A percentile compares a stretch with the other conserved stretches of the same genome.
phyloP scores from a whole-genome alignment of 2,113 vertebrate species.

The Bujurquina vittata region DNA sequence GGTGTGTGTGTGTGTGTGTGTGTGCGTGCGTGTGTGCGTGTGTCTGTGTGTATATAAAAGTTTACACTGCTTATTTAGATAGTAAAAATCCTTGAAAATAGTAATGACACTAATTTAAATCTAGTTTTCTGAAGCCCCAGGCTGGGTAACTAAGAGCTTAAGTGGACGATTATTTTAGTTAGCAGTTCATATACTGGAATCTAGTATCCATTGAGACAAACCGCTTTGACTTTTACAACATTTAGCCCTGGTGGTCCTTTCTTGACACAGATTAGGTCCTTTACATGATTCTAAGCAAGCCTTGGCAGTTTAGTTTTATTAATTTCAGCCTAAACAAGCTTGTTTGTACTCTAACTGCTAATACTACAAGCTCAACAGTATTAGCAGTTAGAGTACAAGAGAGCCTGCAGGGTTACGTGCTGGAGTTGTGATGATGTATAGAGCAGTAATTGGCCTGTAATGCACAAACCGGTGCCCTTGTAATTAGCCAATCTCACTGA shows the following conservation, averaged over 20 bases:
- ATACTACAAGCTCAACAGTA: slow-evolving; percentile 1
- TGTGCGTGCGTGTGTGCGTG: too few relatives aligned
- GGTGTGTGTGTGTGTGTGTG: too few relatives aligned
- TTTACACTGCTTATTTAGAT: neutral
- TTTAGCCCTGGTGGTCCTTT: neutral
- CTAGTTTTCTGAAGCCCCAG: neutral
- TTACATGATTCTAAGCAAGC: neutral
- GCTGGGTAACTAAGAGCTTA: neutral
- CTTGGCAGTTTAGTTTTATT: neutral
- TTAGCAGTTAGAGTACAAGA: neutral
- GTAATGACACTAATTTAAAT: neutral
- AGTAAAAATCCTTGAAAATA: neutral
- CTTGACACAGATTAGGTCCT: neutral
- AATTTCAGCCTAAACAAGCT: slow-evolving; percentile 6
- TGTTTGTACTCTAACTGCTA: neutral
- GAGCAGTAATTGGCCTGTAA: neutral
- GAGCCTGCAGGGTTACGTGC: slow-evolving; percentile 4
- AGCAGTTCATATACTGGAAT: neutral
- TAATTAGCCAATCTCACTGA: neutral
- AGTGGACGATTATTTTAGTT: neutral
- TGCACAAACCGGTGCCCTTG: neutral
- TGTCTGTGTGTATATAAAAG: too few relatives aligned
- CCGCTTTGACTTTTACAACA: neutral
- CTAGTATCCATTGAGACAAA: neutral
- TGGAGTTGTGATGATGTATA: slow-evolving; percentile 11